Base-by-base conservation (phyloP, 1,140 invertebrate species). In the Mycetomoellerius zeteki region DNA sequence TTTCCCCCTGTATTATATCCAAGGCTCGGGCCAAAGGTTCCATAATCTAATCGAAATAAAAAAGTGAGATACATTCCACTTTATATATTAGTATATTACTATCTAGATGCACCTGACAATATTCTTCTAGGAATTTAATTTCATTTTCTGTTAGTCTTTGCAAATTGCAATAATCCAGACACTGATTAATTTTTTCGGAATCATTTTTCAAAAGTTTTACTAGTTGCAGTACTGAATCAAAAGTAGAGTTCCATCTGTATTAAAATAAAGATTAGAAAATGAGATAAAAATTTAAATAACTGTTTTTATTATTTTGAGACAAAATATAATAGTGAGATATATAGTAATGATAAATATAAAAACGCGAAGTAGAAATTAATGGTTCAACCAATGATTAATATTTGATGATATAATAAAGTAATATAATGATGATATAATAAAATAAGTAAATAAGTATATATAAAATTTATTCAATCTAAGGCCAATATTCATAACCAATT, bases 91-190 rank as follows among this genome's bases (percentile, higher is more conserved):
- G 24, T 33, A 33, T 5, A 33, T 33, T 33, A 33, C 33, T 72
- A 72, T 50, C n/a, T 37, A 71, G 19, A 64, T n/a, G 2, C 60
- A 76, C n/a, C n/a, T 76, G 30, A 19, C n/a, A 76, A 60, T 76
- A 76, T 24, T 76, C 73, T 24, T 76, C 16, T 21, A 73, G 3
- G 10, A 73, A 73, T 73, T 56, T 56, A 14, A 73, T 56, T 21
- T 73, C 30, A 8, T 30, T 56, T 12, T 33, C 19, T 52, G 71
- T 73, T 7, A 73, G 14, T 54, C 19, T 72, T 72, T 27, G 47
- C 8, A 73, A 73, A 30, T 56, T 56, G 16, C 71, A 73, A 30
- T 33, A 56, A 56, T 56, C 52, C 1, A 73, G 3, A 33, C 27
- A 73, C 7, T 73, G 43, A 30, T 73, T 21, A 12, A 56, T 21